These are phyloP conservation scores for Ailuropoda melanoleuca DNA, from an alignment of 2,113 vertebrate genomes.

Conservation along the genomic window DNA sequence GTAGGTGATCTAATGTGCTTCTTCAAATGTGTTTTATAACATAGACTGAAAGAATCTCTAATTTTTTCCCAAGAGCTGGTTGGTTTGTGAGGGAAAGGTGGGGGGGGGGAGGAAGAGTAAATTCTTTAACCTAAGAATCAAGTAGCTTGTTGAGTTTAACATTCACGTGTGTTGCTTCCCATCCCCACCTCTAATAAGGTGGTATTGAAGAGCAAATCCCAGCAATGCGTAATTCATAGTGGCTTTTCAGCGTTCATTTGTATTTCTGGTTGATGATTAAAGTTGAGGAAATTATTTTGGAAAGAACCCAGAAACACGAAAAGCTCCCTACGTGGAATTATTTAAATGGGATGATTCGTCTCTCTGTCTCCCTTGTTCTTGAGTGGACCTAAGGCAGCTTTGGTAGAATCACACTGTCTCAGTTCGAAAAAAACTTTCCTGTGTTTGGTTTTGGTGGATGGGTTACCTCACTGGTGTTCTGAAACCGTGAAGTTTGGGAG, in stretches of 20 bases:
- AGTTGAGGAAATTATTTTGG: slow-evolving; percentile 31
- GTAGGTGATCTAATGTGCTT: slow-evolving; percentile 46
- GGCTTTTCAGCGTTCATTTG: slow-evolving; percentile 68
- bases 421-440: not conserved
- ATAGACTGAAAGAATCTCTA: not conserved
- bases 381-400: not conserved
- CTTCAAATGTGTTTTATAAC: not conserved
- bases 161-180: not conserved
- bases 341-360: not conserved
- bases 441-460: slow-evolving; percentile 28
- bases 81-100: not conserved
- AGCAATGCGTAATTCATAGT: slow-evolving; percentile 64
- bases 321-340: not conserved
- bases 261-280: slow-evolving; percentile 55
- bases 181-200: not conserved
- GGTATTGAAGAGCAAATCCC: not conserved
- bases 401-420: not conserved
- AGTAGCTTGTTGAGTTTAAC: slow-evolving; percentile 33
- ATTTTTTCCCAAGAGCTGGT: not conserved
- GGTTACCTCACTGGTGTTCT: not conserved
- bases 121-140: slow-evolving; percentile 68
- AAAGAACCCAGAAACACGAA: not conserved
- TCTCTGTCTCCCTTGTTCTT: not conserved
- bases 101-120: not conserved
- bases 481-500: slow-evolving; percentile 33